A percentile compares a stretch with the other conserved stretches of the same genome.
These are phyloP conservation scores for Chrysochloris asiatica DNA, from an alignment of 2,113 vertebrate species.

Conservation along the genomic window DNA sequence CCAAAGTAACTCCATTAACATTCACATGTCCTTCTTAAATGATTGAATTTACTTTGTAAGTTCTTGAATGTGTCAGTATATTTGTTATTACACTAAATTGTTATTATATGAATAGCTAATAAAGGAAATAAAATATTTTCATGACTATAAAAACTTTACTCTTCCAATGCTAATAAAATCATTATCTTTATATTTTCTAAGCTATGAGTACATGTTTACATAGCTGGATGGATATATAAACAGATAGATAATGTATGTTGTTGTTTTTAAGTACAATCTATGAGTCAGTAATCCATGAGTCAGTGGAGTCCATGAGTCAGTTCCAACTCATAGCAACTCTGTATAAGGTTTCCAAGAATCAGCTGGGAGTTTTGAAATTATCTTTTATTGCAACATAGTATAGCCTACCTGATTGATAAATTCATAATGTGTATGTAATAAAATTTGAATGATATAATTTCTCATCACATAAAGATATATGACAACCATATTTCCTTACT, in stretches of 20 bases:
- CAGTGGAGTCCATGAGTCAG: too few species aligned
- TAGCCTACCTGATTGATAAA: background rate
- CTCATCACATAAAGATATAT: background rate
- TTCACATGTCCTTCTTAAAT: conserved; percentile 23
- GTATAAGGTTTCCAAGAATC: too few species aligned
- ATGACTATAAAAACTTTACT: conserved; percentile 23
- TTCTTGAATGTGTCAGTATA: conserved; percentile 37
- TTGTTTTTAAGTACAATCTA: too few species aligned
- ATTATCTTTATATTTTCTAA: background rate
- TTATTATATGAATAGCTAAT: background rate
- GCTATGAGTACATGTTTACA: background rate
- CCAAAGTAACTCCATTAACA: background rate
- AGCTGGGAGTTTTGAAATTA: background rate
- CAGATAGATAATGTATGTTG: background rate
- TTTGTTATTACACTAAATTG: conserved; percentile 25
- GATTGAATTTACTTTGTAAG: conserved; percentile 28
- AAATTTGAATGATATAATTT: background rate
- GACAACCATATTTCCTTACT: background rate
- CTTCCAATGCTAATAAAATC: background rate
- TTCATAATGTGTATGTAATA: background rate
- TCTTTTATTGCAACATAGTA: background rate
- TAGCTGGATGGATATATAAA: background rate
- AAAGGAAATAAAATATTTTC: conserved; percentile 21
- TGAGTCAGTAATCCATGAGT: too few species aligned
- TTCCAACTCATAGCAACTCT: too few species aligned